Evolutionary conservation across 2,888 invertebrate genomes (phyloP).

Genomic region (Drosophila villosipedis): DNA sequence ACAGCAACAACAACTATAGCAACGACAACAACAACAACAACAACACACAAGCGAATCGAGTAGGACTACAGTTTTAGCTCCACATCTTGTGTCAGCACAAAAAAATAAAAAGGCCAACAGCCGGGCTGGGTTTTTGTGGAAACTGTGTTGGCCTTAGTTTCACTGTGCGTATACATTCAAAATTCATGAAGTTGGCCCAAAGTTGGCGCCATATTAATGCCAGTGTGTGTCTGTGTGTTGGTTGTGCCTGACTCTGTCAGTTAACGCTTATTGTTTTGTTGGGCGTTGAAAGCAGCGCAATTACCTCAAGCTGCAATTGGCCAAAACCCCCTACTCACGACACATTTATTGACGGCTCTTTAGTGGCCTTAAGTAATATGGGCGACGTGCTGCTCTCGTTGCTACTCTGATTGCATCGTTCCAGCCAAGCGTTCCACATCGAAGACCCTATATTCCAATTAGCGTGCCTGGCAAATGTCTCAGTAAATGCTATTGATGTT

Average conservation of each 20-base stretch:
- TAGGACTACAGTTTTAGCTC: slow-evolving; percentile 33
- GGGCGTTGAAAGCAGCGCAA: slow-evolving; percentile 60
- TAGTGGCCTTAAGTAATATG: slow-evolving; percentile 58
- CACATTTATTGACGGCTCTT: slow-evolving; percentile 57
- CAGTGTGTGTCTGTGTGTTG: slow-evolving; percentile 1
- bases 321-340: slow-evolving; percentile 22
- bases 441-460: slow-evolving; percentile 29
- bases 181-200: slow-evolving; percentile 76
- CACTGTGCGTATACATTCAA: slow-evolving; percentile 72
- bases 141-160: slow-evolving; percentile 51
- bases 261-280: slow-evolving; percentile 58
- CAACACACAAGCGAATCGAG: slow-evolving; percentile 17
- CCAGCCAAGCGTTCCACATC: slow-evolving; percentile 3
- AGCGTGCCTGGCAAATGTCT: slow-evolving; percentile 18
- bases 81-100: slow-evolving; percentile 69
- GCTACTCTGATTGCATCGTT: slow-evolving; percentile 10
- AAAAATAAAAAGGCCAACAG: slow-evolving; percentile 37
- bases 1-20: slow-evolving; percentile 25
- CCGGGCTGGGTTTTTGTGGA: slow-evolving; percentile 15
- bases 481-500: slow-evolving; percentile 23
- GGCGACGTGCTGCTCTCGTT: slow-evolving; percentile 33
- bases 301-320: slow-evolving; percentile 56
- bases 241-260: slow-evolving; percentile 24
- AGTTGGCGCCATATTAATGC: slow-evolving; percentile 75
- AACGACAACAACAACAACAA: slow-evolving; percentile 34